Evolutionary conservation across 1,140 invertebrate species (phyloP), one percentile per base, ranked within the genome.

Genomic region (Zaprionus davidi): DNA sequence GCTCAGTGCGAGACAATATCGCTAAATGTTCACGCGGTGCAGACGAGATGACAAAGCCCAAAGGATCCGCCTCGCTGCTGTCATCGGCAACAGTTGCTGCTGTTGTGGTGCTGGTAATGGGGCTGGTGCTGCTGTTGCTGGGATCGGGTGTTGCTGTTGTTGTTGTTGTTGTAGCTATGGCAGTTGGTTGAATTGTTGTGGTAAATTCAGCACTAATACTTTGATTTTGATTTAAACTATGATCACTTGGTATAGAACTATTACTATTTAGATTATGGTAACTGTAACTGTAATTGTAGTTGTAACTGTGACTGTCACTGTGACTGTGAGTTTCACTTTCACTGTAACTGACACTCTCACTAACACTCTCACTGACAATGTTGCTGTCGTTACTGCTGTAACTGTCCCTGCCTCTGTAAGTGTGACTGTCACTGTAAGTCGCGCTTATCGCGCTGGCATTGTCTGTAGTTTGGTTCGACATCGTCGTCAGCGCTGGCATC

Each of bases 121-220:
- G 38, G 31, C 38, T 41, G 38, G 12, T 41, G 44, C 9, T 28
- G 20, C 20, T 75, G 76, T 5, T 57, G 63, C 49, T 76, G 38
- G 66, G 69, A 53, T 71, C 46, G 63, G 60, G 67, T 63, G 57
- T 77, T 69, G 64, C 36, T 81, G 71, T 69, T 59, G 46, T 71
- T 71, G 59, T 59, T 64, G 31, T 51, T 34, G 58, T 62, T 62
- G 44, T 38, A 15, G 41, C 67, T 77, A 76, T 81, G 75, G 82
- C 79, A 80, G 77, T 82, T 83, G 69, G 46, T 81, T 72, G 77
- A 72, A 49, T 68, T 72, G 67, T 79, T 83, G 87, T 75, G 58
- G 84, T 85, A 87, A 87, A 87, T 91, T 90, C 82, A 91, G 87
- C 87, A 73, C 68, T 90, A 90, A 86, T 90, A 90, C 85, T 90